Evolutionary conservation across 92 coral and sea anemone species (phyloP), one percentile per base, ranked within the genome.

Genomic region (Plumapathes pennacea): DNA sequence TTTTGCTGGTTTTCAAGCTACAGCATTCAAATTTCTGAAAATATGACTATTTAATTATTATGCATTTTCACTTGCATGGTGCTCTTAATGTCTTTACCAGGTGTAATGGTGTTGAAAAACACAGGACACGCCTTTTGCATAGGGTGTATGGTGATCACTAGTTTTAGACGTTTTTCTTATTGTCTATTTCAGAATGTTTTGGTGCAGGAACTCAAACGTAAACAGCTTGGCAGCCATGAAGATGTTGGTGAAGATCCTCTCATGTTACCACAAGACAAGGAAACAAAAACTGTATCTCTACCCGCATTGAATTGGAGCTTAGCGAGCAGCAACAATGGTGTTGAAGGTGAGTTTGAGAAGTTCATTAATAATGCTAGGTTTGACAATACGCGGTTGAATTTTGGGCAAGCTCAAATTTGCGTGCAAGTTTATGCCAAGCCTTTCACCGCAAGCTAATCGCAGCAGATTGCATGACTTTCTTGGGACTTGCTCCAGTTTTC

Each of bases 191-290:
- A 18, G 72, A 37, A 15, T 24, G 46, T 26, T 21, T 42, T 60
- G 44, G 13, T 72, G 7, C 17, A 59, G 25, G 76, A 62, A 42
- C 48, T 66, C 6, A 60, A 54, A 21, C 38, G 14, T 14, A 67
- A 38, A 2, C 69, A 82, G 28, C 25, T 33, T 22, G 69, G 69
- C 62, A 75, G 89, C 58, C 67, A 75, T 67, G 83, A 68, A 12
- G 59, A 55, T 26, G 46, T 73, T 12, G 42, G 60, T 27, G 77
- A 71, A 24, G 85, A 61, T 21, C 53, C 62, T 52, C 26, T 53
- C 22, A 12, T 40, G 51, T 52, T 62, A 1, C 54, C 73, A 53
- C 62, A 66, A 13, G 52, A 59, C 17, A 43, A 30, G 30, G 66
- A 42, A 41, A 59, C 67, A 26, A 60, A 55, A 43, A 33, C 66